Evolutionary conservation across 2,113 vertebrate genomes (phyloP).

Genomic region (Aramus guarauna): DNA sequence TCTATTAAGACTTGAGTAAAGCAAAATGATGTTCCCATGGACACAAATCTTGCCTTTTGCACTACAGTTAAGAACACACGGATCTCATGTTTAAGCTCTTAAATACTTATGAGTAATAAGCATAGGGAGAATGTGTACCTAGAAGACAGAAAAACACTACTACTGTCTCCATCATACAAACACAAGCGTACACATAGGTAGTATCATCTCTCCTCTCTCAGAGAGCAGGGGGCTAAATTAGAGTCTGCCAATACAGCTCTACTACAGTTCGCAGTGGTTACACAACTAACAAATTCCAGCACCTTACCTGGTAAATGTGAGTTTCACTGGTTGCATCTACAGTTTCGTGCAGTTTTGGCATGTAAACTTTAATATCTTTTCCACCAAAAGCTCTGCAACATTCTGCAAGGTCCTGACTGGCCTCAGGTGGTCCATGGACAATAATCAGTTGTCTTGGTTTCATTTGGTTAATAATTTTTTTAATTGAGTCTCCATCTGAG

Average conservation of each 20-base stretch:
- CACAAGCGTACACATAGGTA: background rate
- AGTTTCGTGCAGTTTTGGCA: constrained; percentile 95
- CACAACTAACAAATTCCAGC: background rate
- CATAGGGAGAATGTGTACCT: background rate
- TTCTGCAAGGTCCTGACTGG: constrained; percentile 93
- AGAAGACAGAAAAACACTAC: background rate
- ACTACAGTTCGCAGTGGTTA: background rate
- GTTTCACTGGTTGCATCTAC: constrained; percentile 97
- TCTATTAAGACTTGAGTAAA: background rate
- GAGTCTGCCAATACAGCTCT: background rate
- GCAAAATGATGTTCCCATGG: background rate
- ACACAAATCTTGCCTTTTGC: accelerated
- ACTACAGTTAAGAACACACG: background rate
- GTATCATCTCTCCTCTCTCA: background rate
- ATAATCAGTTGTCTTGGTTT: constrained; percentile 94
- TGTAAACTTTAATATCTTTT: constrained; percentile 98
- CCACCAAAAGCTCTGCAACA: constrained; percentile 94
- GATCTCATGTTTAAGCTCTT: background rate
- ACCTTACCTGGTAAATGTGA: constrained; percentile 94
- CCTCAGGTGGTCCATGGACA: constrained; percentile 92
- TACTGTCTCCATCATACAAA: background rate
- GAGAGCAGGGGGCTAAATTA: background rate
- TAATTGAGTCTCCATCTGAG: constrained; percentile 97
- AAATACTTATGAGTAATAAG: background rate
- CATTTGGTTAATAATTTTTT: constrained; percentile 99